phyloP scores from a whole-genome alignment of 2,113 vertebrate species.

The Amazona vittata region DNA sequence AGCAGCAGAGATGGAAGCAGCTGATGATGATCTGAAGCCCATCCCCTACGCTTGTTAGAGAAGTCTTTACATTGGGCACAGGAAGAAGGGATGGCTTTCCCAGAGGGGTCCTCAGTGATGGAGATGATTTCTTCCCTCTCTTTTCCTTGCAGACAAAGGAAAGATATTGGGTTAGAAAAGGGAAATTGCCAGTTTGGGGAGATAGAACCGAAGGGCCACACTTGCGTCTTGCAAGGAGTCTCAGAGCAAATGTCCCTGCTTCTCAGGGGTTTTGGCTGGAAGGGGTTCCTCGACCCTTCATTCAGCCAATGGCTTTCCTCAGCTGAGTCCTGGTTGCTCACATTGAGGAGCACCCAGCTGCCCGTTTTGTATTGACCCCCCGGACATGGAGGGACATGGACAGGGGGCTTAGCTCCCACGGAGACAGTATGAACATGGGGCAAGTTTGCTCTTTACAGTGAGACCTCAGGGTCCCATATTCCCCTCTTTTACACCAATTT shows the following conservation, averaged over 20 bases:
- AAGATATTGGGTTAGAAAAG: not conserved
- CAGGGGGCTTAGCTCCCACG: accelerated
- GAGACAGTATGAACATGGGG: accelerated
- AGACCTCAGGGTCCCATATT: accelerated
- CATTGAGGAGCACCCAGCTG: not conserved
- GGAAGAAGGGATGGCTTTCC: not conserved
- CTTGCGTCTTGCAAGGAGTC: not conserved
- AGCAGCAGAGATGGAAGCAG: not conserved
- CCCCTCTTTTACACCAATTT: not conserved
- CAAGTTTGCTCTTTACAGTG: not conserved
- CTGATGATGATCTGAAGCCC: not conserved
- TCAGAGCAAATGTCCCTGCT: not conserved
- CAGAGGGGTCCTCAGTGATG: not conserved
- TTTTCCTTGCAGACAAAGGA: not conserved
- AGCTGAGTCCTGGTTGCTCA: not conserved
- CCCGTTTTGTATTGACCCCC: not conserved
- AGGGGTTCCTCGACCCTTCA: not conserved
- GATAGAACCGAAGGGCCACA: not conserved
- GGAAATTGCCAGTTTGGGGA: not conserved
- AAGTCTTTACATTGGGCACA: not conserved
- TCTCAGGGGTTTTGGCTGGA: not conserved
- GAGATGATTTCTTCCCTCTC: accelerated
- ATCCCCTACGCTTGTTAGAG: not conserved
- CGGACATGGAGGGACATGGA: accelerated
- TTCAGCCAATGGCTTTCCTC: not conserved